Conservation (phyloP, 1,140 invertebrate genomes). For the Lucilia cuprina region DNA sequence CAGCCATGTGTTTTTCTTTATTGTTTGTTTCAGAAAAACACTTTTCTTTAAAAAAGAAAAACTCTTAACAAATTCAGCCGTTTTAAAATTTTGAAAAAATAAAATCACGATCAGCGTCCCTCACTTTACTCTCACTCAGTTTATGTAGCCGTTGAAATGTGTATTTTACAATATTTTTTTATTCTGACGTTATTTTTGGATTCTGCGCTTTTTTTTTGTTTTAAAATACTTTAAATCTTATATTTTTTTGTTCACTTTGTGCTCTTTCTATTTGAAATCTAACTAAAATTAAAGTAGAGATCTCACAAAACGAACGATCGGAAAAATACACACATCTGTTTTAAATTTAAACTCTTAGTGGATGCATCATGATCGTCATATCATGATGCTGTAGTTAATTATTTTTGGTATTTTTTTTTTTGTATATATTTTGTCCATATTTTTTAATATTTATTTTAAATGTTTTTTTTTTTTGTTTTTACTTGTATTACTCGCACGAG, state of each 20-base stretch:
- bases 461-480: not conserved
- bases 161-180: not conserved
- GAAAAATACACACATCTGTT: conserved; percentile 1
- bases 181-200: not conserved
- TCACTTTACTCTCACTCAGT: not conserved
- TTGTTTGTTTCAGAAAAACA: not conserved
- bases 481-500: not conserved
- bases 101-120: not conserved
- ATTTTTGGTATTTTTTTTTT: no score
- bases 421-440: no score
- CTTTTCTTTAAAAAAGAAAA: not conserved
- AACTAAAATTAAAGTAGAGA: not conserved
- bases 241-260: not conserved
- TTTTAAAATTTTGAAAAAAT: not conserved
- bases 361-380: not conserved
- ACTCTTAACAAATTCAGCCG: not conserved
- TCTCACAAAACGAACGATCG: not conserved
- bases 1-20: not conserved
- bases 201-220: not conserved
- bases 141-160: not conserved
- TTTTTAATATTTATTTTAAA: not conserved
- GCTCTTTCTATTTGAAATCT: not conserved
- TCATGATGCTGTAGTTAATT: no score
- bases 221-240: not conserved
- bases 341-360: not conserved